Conservation (phyloP, 30 jellyfish, hydroid and myxozoan genomes). For the Aurelia coerulea region DNA sequence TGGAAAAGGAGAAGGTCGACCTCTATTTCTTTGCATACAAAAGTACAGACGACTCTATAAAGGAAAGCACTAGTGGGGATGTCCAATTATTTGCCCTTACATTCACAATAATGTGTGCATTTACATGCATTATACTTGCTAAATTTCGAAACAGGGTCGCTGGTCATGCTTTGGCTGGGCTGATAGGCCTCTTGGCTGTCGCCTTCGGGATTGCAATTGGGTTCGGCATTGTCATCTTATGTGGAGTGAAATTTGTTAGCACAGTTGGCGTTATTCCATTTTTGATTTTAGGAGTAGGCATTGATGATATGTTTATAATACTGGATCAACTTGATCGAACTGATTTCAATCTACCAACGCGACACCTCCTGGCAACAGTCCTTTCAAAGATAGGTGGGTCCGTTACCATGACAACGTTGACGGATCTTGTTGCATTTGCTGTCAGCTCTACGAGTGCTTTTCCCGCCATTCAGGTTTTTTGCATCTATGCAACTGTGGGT, state of each 20-base stretch:
- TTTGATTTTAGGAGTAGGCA: conserved; percentile 54
- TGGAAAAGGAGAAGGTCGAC: conserved; percentile 7
- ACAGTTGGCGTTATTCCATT: conserved; percentile 58
- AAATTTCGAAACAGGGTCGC: conserved; percentile 25
- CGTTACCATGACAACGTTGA: conserved; percentile 78
- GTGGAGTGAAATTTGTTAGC: conserved; percentile 36
- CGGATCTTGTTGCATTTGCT: conserved; percentile 81
- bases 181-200: conserved; percentile 37
- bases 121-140: conserved; percentile 17
- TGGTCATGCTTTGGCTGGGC: conserved; percentile 55
- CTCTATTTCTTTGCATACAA: conserved; percentile 20
- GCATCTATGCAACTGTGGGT: conserved; percentile 75
- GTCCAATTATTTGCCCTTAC: conserved; percentile 10
- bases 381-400: conserved; percentile 57
- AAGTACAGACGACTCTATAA: conserved; percentile 57
- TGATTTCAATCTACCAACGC: conserved; percentile 23
- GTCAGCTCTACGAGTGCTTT: conserved; percentile 69
- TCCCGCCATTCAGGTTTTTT: conserved; percentile 77
- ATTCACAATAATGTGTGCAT: conserved; percentile 45
- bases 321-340: conserved; percentile 46
- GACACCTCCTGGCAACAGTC: conserved; percentile 40
- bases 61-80: conserved; percentile 54
- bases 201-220: conserved; percentile 44
- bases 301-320: conserved; percentile 61
- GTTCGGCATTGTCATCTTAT: conserved; percentile 36